Base-by-base conservation (phyloP, 2,113 vertebrate genomes). In the Rhombomys opimus region DNA sequence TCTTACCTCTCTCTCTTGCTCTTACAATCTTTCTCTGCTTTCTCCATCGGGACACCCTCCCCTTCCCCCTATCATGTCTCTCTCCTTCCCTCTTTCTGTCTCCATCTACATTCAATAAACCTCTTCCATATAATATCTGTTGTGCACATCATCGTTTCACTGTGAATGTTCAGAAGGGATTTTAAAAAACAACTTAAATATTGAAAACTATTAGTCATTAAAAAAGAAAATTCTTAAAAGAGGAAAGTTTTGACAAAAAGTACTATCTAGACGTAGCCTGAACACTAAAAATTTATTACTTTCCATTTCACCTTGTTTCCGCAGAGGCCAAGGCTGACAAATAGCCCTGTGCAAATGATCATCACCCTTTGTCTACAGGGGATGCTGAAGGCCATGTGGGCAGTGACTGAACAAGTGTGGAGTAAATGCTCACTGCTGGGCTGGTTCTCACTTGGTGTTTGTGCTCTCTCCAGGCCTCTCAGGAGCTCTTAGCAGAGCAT, bases 211-310 rank as follows among this genome's bases (percentile, higher is more conserved):
- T 86, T 81, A 88, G 70, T 73, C 38, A 88, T 95, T 70, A 63
- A 63, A 92, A 89, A 57, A 77, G 50, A 96, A 96, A 93, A 82
- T 25, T 30, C 82, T 94, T 94, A 93, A 15, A 73, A 68, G 13
- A 94, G 52, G 52, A 93, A 95, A 96, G 76, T 35, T 57, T 80
- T 73, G 68, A 90, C 50, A 65, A 68, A 85, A 94, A 84, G 50
- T 86, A 89, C 13, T n/a, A 89, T n/a, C n/a, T 65, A 93, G 82
- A 84, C 41, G 75, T 2, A 65, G 78, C 68, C 57, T 91, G 54
- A 94, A 96, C 57, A 38, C 54, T 80, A 67, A 95, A 80, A 81
- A 87, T 57, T 23, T 41, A 63, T 85, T 87, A 12, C n/a, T 94
- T 82, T 41, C n/a, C 59, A 11, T 84, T 52, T 80, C 89, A 81